phyloP scores from a whole-genome alignment of 2,113 vertebrate species.

The Podocnemis expansa region DNA sequence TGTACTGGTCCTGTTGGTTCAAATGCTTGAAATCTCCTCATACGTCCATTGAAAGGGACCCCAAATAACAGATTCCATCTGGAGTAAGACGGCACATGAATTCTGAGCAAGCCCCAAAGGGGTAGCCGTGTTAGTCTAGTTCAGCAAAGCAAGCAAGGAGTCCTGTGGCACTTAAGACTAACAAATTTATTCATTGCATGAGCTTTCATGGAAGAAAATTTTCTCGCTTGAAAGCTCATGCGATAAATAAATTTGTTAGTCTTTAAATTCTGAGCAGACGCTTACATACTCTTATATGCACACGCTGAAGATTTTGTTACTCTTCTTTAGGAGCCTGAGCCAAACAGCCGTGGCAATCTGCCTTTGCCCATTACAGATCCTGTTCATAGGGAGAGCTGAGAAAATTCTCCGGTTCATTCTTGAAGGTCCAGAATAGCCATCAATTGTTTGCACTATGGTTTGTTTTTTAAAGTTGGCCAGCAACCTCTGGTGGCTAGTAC shows the following conservation, averaged over 20 bases:
- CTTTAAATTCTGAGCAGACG: not conserved
- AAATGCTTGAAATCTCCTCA: rapidly evolving
- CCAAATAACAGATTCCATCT: not conserved
- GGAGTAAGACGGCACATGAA: not conserved
- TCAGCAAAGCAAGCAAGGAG: too few relatives aligned
- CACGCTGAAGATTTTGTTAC: not conserved
- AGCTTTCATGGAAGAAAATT: too few relatives aligned
- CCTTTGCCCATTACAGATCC: not conserved
- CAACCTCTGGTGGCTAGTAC: conserved; percentile 63
- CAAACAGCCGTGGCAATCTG: not conserved
- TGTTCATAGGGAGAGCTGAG: not conserved
- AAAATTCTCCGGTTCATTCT: not conserved
- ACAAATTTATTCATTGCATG: too few relatives aligned
- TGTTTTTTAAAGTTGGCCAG: conserved; percentile 28
- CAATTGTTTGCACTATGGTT: not conserved
- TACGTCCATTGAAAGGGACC: rapidly evolving
- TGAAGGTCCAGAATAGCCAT: not conserved
- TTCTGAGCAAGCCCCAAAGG: too few relatives aligned
- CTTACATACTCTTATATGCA: not conserved
- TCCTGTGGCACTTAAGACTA: too few relatives aligned
- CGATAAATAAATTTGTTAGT: too few relatives aligned
- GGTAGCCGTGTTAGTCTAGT: too few relatives aligned
- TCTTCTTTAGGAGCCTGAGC: not conserved
- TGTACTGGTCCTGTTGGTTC: not conserved
- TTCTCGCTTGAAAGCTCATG: too few relatives aligned